Conservation (phyloP, 2,113 vertebrate species). For the Echinops telfairi region DNA sequence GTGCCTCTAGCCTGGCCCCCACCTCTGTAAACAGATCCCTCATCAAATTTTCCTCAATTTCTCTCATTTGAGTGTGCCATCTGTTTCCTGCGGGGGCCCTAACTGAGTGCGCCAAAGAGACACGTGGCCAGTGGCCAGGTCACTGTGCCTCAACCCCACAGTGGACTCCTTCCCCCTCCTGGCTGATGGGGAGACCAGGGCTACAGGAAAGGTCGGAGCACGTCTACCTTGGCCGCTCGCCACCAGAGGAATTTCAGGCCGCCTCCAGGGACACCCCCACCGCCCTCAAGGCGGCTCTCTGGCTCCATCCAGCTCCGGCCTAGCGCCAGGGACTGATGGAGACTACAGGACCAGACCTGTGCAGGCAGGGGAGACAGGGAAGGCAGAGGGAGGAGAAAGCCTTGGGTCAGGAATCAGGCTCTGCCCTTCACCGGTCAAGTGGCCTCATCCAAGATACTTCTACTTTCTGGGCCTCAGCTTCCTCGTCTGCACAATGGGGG, state of each 20-base stretch:
- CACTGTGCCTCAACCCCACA: background rate
- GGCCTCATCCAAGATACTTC: background rate
- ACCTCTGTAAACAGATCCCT: conserved; percentile 47
- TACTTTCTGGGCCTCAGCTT: background rate
- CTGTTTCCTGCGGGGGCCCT: conserved; percentile 65
- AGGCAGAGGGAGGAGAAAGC: background rate
- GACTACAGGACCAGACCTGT: background rate
- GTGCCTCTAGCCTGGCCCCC: background rate
- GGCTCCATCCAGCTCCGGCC: conserved; percentile 75
- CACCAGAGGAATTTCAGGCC: conserved; percentile 69
- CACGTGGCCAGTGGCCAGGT: conserved; percentile 36
- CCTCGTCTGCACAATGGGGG: background rate
- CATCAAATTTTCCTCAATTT: background rate
- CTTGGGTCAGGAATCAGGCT: background rate
- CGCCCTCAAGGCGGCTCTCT: conserved; percentile 49
- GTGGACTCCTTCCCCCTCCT: conserved; percentile 32
- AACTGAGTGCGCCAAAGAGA: conserved; percentile 29
- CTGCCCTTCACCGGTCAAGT: background rate
- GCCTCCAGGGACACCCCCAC: conserved; percentile 60
- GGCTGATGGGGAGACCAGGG: background rate
- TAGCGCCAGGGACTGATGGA: conserved; percentile 48
- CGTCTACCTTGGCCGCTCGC: conserved; percentile 74
- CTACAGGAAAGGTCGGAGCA: conserved; percentile 67
- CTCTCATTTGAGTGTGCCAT: conserved; percentile 47
- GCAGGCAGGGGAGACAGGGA: background rate